Conservation (phyloP, 2,797 vertebrate species). For the Margarornis squamiger region DNA sequence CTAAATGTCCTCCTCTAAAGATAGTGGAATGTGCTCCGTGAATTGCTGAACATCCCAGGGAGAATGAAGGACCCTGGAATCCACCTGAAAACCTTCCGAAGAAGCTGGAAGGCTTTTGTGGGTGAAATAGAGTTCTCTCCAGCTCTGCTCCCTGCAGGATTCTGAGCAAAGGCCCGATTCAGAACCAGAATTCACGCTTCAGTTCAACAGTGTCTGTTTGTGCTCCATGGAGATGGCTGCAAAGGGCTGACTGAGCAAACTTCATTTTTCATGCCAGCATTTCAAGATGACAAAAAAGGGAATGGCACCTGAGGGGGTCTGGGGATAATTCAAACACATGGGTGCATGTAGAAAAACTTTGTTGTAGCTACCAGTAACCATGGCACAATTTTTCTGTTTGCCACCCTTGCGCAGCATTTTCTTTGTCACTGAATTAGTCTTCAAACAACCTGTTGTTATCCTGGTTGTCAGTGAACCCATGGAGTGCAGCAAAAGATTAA, state of each 20-base stretch:
- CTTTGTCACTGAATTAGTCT: conserved; percentile 1
- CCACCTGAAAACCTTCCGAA: background rate
- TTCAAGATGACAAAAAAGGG: background rate
- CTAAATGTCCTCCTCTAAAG: background rate
- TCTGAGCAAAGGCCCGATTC: background rate
- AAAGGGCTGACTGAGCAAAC: background rate
- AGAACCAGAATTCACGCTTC: background rate
- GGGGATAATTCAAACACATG: background rate
- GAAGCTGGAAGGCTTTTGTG: background rate
- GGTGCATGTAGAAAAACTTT: background rate
- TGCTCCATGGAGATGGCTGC: background rate
- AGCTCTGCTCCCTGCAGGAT: background rate
- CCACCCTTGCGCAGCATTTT: background rate
- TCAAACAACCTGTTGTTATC: background rate
- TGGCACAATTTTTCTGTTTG: background rate
- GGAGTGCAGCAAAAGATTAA: background rate
- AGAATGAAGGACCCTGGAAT: background rate
- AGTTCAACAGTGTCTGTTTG: background rate
- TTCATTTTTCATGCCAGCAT: background rate
- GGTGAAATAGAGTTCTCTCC: background rate
- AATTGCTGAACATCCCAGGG: background rate
- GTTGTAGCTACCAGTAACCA: conserved; percentile 40
- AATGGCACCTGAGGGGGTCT: background rate
- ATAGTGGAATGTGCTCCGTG: background rate
- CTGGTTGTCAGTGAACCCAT: background rate